Conservation (phyloP, 2,888 invertebrate species). For the Cephus nigrinus region DNA sequence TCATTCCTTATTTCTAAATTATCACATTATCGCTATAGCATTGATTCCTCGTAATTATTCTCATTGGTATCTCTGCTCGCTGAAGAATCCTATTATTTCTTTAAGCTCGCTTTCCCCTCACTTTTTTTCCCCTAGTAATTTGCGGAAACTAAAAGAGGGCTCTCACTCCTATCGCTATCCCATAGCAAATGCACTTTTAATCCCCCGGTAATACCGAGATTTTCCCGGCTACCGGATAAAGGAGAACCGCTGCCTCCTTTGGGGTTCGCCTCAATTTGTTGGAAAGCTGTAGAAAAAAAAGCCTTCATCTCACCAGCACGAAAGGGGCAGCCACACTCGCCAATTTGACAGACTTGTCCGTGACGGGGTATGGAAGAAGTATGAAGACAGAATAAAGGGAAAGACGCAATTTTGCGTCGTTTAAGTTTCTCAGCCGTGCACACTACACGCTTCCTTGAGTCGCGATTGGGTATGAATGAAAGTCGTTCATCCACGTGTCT, state of each 20-base stretch:
- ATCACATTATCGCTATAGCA: neutral
- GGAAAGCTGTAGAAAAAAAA: neutral
- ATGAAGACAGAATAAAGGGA: neutral
- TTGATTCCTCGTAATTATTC: neutral
- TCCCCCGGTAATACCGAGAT: neutral
- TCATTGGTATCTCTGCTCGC: neutral
- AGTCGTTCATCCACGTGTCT: neutral
- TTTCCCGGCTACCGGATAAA: neutral
- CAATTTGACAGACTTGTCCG: neutral
- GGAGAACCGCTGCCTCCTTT: neutral
- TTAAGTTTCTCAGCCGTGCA: slow-evolving; percentile 7
- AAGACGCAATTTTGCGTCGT: neutral
- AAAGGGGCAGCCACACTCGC: neutral
- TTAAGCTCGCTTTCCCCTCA: neutral
- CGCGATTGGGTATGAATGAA: neutral
- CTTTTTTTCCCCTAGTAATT: neutral
- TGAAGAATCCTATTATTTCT: neutral
- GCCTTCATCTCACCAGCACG: neutral
- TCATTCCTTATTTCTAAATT: neutral
- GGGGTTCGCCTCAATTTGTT: neutral
- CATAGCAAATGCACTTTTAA: neutral
- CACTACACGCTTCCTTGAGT: neutral
- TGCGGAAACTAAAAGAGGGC: neutral
- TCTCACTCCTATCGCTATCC: neutral
- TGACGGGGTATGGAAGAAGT: neutral